Evolutionary conservation across 2,888 invertebrate species (phyloP), one percentile per base, ranked within the genome.

Genomic region (Hecatera dysodea): DNA sequence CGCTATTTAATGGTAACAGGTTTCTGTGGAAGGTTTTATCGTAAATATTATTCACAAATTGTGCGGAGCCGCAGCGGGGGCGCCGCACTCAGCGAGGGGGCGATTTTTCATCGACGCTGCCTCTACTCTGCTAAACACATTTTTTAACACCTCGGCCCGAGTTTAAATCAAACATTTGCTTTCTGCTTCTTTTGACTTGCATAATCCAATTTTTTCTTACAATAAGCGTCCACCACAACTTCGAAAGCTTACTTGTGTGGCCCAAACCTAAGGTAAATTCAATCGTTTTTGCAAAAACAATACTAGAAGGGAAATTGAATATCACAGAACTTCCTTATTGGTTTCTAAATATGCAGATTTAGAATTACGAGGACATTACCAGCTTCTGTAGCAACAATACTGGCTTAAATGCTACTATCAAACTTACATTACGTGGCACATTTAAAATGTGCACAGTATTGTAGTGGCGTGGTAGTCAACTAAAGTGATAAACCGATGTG

Each of bases 21-120:
- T 92, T 93, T 91, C 88, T 82, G 89, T 86, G 91, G 89, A 92
- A 91, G 92, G 93, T 91, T 90, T 94, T 92, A 91, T 95, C 94
- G 93, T 95, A 95, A 95, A 95, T 95, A 94, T 95, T 92, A 92
- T 92, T 91, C 88, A 92, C 93, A 94, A 94, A 93, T 94, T 94
- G 93, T 93, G 91, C 89, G 89, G 89, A 89, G 87, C 90, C 95
- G 60, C 95, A 94, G 95, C 95, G 91, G 95, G 95, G 86, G 93
- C 89, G 88, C 88, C 88, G 82, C 87, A 88, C 95, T 88, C 95
- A 93, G 95, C 94, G 90, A 93, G 95, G 93, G 95, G 95, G 90
- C 95, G 91, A 95, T 95, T 94, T 95, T 93, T 95, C 95, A 94
- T 93, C 92, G 89, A 88, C 87, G 88, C 90, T 91, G 92, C 93